Evolutionary conservation across 1,140 invertebrate genomes (phyloP), one percentile per base, ranked within the genome.

Genomic region (Drosophila burlai): DNA sequence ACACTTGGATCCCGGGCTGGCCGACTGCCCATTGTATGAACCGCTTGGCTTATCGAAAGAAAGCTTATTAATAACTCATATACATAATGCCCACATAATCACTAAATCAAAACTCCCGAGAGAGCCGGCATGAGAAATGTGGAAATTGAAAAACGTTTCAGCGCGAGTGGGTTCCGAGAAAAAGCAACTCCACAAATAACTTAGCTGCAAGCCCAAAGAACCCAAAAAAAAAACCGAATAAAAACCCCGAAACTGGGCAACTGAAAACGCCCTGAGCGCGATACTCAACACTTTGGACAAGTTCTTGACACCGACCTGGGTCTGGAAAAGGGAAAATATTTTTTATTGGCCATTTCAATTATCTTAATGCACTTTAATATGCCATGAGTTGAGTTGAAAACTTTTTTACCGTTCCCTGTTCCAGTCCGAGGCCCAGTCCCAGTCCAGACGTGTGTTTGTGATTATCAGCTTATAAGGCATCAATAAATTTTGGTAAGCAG

Each of bases 291-390:
- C 85, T 90, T 90, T 43, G 81, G 81, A 85, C 85, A 90, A 90
- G 85, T 90, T 90, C 78, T 85, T 90, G 71, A 85, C 85, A 90
- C 85, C 81, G 73, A 65, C 34, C 34, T 9, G 38, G 36, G 55
- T 31, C 52, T 60, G 68, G 67, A 80, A 80, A 83, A 85, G 76
- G 81, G 80, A 91, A 91, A 91, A 80, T 74, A 79, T 91, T 92
- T 91, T 90, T 90, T 91, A 92, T 91, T 91, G 90, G 82, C 90
- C 90, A 91, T 92, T 91, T 91, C 90, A 91, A 92, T 91, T 92
- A 91, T 91, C 90, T 91, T 90, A 90, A 90, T 90, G 85, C 85
- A 90, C 85, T 90, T 90, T 90, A 90, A 90, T 90, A 85, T 90
- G 71, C 81, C 73, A 71, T 58, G 49, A 38, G 36, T 13, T 58